Conservation (phyloP, 2,113 vertebrate genomes). For the Suricata suricatta region DNA sequence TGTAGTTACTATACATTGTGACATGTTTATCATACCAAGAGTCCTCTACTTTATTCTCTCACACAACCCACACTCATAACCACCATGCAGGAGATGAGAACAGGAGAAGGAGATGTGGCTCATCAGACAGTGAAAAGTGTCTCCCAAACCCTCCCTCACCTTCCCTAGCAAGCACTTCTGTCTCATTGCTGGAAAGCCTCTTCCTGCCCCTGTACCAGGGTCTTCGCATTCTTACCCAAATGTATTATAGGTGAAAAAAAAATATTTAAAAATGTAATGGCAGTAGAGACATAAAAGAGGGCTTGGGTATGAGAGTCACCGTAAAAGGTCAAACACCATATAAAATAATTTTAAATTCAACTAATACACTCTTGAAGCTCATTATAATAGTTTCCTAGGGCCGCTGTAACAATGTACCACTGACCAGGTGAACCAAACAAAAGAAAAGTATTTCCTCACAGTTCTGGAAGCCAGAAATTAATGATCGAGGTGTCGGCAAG, state of each 20-base stretch:
- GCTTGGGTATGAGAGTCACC: not conserved
- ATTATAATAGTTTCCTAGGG: not conserved
- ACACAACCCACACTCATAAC: not conserved
- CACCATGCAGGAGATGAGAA: not conserved
- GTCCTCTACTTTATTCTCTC: not conserved
- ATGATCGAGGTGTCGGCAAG: not conserved
- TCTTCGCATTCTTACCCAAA: not conserved
- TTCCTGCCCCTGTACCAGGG: not conserved
- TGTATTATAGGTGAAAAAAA: not conserved
- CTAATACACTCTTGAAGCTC: not conserved
- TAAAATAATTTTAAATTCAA: not conserved
- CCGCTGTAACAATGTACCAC: not conserved
- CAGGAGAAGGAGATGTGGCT: not conserved
- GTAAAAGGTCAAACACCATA: not conserved
- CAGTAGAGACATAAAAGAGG: not conserved
- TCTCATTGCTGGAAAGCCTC: not conserved
- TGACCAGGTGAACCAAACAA: not conserved
- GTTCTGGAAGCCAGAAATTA: not conserved
- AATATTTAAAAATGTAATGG: not conserved
- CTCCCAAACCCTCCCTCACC: not conserved
- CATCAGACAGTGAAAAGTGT: not conserved
- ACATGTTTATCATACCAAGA: not conserved
- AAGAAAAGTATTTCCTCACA: not conserved
- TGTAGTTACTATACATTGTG: not conserved
- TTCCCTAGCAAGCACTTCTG: not conserved